These are phyloP conservation scores for Gallinago undulata DNA, from an alignment of 2,113 vertebrate genomes.

Conservation along the genomic window DNA sequence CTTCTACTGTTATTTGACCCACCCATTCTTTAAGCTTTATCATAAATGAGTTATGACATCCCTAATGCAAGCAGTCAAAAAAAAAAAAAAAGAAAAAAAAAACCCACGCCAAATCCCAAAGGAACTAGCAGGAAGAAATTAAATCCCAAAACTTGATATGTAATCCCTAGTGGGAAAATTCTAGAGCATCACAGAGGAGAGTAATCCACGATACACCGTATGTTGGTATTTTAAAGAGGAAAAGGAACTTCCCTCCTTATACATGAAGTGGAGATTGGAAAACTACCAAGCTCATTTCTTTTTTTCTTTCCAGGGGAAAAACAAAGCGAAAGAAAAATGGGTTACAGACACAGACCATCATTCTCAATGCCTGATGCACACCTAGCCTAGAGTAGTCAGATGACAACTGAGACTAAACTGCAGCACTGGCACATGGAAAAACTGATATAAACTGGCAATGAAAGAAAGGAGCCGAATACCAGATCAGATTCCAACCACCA, in stretches of 20 bases:
- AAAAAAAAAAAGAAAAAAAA: not conserved
- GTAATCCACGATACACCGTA: not conserved
- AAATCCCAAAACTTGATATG: fast-evolving
- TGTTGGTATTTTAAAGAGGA: not conserved
- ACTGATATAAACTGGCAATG: not conserved
- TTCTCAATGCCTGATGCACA: not conserved
- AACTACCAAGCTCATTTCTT: not conserved
- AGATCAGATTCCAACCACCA: not conserved
- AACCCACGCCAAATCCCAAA: not conserved
- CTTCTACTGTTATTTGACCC: not conserved
- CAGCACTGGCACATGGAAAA: not conserved
- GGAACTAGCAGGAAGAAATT: not conserved
- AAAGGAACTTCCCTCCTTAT: not conserved
- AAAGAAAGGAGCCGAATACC: not conserved
- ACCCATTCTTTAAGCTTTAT: not conserved
- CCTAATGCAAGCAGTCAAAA: not conserved
- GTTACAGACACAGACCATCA: not conserved
- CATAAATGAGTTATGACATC: not conserved
- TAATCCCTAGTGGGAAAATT: not conserved
- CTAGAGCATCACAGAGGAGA: not conserved
- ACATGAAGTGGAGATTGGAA: not conserved
- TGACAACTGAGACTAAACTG: not conserved
- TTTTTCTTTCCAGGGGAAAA: not conserved
- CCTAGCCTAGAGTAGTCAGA: not conserved
- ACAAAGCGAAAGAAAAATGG: not conserved